Evolutionary conservation across 2,888 invertebrate species (phyloP), one percentile per base, ranked within the genome.

Genomic region (Acanthosepion pharaonis): DNA sequence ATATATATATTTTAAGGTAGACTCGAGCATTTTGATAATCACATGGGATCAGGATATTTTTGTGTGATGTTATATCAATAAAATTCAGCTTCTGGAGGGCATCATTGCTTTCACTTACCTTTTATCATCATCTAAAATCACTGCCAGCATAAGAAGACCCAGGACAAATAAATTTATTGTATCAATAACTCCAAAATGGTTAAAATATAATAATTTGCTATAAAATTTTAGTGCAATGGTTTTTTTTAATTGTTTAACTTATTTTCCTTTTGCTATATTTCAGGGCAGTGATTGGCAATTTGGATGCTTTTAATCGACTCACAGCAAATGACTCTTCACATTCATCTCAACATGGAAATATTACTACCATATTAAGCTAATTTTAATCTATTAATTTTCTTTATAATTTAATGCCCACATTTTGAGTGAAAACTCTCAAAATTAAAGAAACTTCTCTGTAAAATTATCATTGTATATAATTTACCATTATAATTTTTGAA

Each of bases 271-370:
- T 91, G 92, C 94, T 94, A 28, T 94, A 20, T 95, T 95, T 92
- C 95, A 96, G 96, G n/a, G 95, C 96, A 93, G 94, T 96, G 5
- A 95, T 96, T 93, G 96, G 96, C 48, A 95, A 96, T 0, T 94
- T 96, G 94, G 96, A 96, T 95, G 96, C 96, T 48, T 94, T 96
- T 48, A 95, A 95, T 94, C 95, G 96, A 94, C 95, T 96, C 78
- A 3, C 78, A n/a, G 28, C 8, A n/a, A 78, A 78, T 78, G n/a
- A 18, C 11, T 15, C 42, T 23, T 94, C 49, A 48, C 78, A 94
- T 94, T 78, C 48, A 53, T 25, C 91, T 42, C 48, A 49, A 23
- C n/a, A 55, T 48, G 59, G 48, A 48, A 94, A 55, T 28, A 64
- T n/a, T 6, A 59, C 64, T 33, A 20, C 28, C 59, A 55, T 64